These are phyloP conservation scores for Pogonocherus hispidulus DNA, from an alignment of 2,888 invertebrate genomes.

Conservation along the genomic window DNA sequence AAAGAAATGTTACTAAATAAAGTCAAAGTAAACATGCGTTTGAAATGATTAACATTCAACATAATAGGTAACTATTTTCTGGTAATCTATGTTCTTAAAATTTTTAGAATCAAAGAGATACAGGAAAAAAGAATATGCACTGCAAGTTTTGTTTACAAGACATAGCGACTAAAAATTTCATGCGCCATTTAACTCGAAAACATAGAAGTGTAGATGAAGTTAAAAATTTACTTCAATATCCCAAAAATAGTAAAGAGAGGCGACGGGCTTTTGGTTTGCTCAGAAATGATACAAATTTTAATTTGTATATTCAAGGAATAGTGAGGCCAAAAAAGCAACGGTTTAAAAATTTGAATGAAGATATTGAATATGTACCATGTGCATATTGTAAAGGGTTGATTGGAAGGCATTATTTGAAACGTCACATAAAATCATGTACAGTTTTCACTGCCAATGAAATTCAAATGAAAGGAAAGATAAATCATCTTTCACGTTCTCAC, in stretches of 20 bases:
- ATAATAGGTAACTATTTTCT: too few species aligned
- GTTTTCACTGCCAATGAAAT: slow-evolving; percentile 5
- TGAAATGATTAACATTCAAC: too few species aligned
- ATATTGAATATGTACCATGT: slow-evolving; percentile 6
- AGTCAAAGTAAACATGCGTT: too few species aligned
- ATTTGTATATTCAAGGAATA: slow-evolving; percentile 1
- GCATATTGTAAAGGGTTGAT: slow-evolving; percentile 2
- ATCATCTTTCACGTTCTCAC: not conserved
- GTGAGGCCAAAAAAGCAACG: not conserved
- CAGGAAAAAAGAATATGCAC: not conserved
- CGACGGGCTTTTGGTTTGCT: not conserved
- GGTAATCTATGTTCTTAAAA: too few species aligned
- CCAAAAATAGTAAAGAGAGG: slow-evolving; percentile 1
- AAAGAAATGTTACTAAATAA: too few species aligned
- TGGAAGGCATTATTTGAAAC: slow-evolving; percentile 1
- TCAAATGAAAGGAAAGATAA: not conserved
- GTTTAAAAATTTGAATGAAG: not conserved
- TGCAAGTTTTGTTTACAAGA: slow-evolving; percentile 1
- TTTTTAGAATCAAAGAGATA: not conserved
- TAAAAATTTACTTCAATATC: not conserved
- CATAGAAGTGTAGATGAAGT: not conserved
- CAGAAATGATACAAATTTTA: slow-evolving; percentile 6
- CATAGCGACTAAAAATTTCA: slow-evolving; percentile 1
- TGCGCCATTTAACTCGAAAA: not conserved
- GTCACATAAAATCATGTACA: slow-evolving; percentile 8